Evolutionary conservation across 2,888 invertebrate genomes (phyloP), one percentile per base, ranked within the genome.

Genomic region (Muscina levida): DNA sequence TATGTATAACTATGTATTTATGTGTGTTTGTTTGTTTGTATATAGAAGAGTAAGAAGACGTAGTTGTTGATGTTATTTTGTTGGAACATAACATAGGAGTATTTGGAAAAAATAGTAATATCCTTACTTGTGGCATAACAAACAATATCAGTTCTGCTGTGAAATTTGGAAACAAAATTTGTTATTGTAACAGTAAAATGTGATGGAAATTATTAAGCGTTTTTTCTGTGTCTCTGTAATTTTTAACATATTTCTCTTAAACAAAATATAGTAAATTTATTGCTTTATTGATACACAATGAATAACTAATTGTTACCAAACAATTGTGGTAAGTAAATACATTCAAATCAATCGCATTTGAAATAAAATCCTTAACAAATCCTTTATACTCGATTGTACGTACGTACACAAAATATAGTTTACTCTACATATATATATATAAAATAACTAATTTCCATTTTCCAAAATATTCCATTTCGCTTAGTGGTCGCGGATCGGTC

Each of bases 241-340:
- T 19, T 48, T 48, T 6, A 48, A 48, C 24, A 22, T 53, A 13
- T 11, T 3, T 24, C 13, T 3, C 13, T 22, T 42, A 13, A 59
- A 3, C 62, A 62, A 62, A 62, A 62, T 31, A 62, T 17, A 19
- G 59, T 66, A 19, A 44, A n/a, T 26, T 51, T 67, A 51, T 37
- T 67, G 67, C 31, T 67, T 67, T 67, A 48, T 31, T 67, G 67
- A 67, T 48, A 51, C 51, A 48, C 48, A 48, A 42, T 62, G 26
- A 11, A 57, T 13, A 15, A 59, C 6, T 24, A 15, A 15, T 57
- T 13, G 15, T 56, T 62, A 62, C 42, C 62, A 62, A 62, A 2
- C 22, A 22, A 13, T 42, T 84, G 84, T 84, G 82, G 85, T 86
- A 85, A 83, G n/a, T 22, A n/a, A n/a, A n/a, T n/a, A n/a, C n/a